Conservation (phyloP, 2,113 vertebrate genomes). For the Hippocampus comes region DNA sequence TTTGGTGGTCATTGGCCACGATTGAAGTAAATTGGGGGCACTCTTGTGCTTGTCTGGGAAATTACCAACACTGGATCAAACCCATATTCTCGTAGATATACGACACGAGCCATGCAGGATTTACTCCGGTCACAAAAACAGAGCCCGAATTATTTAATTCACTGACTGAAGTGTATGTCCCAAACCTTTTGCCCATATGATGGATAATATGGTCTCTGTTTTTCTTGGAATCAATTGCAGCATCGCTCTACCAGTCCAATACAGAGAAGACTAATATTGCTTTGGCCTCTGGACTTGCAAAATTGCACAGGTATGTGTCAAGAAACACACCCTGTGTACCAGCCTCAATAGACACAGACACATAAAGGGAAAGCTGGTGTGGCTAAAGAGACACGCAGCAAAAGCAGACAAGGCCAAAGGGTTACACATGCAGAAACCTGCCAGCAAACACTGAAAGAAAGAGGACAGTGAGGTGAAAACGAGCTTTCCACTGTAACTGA, state of each 20-base stretch:
- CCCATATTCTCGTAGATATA: too few relatives aligned
- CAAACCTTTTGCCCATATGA: neutral
- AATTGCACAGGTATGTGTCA: conserved; percentile 19
- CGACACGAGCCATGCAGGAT: too few relatives aligned
- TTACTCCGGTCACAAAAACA: too few relatives aligned
- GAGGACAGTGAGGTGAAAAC: neutral
- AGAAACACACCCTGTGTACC: conserved; percentile 14
- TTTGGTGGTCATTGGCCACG: too few relatives aligned
- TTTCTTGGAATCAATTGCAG: neutral
- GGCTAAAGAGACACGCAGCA: conserved; percentile 4
- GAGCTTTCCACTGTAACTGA: neutral
- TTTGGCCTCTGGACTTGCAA: neutral
- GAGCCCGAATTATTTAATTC: neutral
- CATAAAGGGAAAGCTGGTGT: conserved; percentile 14
- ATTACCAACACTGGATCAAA: too few relatives aligned
- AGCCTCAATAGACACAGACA: conserved; percentile 8
- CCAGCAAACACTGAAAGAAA: neutral
- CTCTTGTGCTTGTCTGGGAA: too few relatives aligned
- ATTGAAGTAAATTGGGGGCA: too few relatives aligned
- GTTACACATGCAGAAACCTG: conserved; percentile 6
- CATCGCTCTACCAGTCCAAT: neutral
- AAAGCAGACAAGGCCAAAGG: conserved; percentile 3
- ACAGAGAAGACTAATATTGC: neutral
- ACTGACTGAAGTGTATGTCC: neutral
- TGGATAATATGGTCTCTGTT: neutral